phyloP scores from a whole-genome alignment of 2,888 invertebrate species.

The Cerastis leucographa region DNA sequence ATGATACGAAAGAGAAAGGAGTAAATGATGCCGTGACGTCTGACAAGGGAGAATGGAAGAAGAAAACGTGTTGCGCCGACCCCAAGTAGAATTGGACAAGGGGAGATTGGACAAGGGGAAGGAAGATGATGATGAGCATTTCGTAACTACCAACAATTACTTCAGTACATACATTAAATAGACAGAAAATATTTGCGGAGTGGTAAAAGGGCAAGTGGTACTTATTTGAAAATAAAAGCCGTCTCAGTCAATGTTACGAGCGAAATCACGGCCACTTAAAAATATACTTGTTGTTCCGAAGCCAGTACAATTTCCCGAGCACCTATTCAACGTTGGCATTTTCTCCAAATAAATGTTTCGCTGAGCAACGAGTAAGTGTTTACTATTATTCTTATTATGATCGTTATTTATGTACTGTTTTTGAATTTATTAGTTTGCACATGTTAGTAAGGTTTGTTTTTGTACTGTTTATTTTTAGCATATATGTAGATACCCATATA shows the following conservation, averaged over 20 bases:
- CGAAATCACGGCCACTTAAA: slow-evolving; percentile 74
- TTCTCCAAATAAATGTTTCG: slow-evolving; percentile 74
- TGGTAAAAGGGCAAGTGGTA: slow-evolving; percentile 68
- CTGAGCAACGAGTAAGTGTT: slow-evolving; percentile 57
- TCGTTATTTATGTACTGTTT: slow-evolving; percentile 51
- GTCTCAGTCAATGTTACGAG: slow-evolving; percentile 72
- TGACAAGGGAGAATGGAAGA: too few species aligned
- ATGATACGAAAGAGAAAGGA: too few species aligned
- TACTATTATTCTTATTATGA: slow-evolving; percentile 57
- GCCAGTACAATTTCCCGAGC: slow-evolving; percentile 73
- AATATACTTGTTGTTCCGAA: slow-evolving; percentile 67
- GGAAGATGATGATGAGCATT: neutral
- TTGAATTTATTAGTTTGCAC: slow-evolving; percentile 30
- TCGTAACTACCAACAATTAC: slow-evolving; percentile 8
- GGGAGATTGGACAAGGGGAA: too few species aligned
- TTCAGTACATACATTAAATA: slow-evolving; percentile 31
- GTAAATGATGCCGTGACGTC: too few species aligned
- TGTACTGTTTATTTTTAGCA: neutral
- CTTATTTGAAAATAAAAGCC: slow-evolving; percentile 71
- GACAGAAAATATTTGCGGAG: slow-evolving; percentile 70
- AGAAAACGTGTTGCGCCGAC: too few species aligned
- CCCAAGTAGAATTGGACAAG: too few species aligned
- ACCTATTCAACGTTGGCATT: slow-evolving; percentile 73
- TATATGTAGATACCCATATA: neutral
- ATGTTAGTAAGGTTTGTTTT: neutral